phyloP scores from a whole-genome alignment of 2,888 invertebrate genomes.

The Neocrepidodera transversa region DNA sequence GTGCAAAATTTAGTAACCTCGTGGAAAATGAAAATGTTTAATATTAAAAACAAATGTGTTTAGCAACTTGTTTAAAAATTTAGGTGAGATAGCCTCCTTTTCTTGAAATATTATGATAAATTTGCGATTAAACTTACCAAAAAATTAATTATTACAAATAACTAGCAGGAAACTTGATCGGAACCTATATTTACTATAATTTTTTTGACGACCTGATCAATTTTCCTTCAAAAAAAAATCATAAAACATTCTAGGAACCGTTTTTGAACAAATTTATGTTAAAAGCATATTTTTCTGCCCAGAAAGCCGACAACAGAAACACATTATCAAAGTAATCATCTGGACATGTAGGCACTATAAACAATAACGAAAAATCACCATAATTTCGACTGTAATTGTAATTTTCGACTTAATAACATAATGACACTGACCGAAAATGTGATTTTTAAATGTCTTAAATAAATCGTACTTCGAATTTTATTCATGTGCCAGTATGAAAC shows the following conservation, averaged over 20 bases:
- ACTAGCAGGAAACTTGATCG: too few relatives aligned
- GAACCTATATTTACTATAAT: too few relatives aligned
- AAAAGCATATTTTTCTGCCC: conserved; percentile 4
- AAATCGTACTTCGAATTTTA: not conserved
- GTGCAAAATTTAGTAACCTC: too few relatives aligned
- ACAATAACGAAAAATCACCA: conserved; percentile 21
- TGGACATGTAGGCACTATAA: conserved; percentile 18
- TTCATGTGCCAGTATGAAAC: not conserved
- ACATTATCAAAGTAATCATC: conserved; percentile 20
- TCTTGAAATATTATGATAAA: too few relatives aligned
- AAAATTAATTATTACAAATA: too few relatives aligned
- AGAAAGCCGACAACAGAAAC: conserved; percentile 20
- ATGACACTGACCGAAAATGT: conserved; percentile 10
- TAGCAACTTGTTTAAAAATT: too few relatives aligned
- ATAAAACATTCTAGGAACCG: conserved; percentile 16
- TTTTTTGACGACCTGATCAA: too few relatives aligned
- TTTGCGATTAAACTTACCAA: too few relatives aligned
- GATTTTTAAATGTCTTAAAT: conserved; percentile 7
- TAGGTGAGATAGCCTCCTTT: too few relatives aligned
- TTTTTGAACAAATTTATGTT: conserved; percentile 13
- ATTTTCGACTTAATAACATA: conserved; percentile 22
- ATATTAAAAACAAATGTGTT: too few relatives aligned
- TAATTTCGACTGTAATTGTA: conserved; percentile 16
- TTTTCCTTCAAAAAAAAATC: too few relatives aligned
- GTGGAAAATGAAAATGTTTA: too few relatives aligned